Base-by-base conservation (phyloP, 2,888 invertebrate genomes). In the Calameuta idolon region DNA sequence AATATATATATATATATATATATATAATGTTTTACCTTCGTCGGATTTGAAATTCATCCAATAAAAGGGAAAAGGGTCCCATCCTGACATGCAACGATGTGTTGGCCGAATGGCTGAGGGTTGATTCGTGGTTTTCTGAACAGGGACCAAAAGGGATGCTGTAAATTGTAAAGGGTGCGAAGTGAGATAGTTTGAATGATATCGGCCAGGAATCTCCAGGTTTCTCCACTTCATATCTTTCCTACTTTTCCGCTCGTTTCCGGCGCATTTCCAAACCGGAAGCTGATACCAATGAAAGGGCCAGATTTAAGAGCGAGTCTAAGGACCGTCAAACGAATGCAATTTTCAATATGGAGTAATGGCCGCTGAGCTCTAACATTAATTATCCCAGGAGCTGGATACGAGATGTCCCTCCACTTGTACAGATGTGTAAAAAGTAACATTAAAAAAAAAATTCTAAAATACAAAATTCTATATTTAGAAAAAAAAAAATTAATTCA, bases 261-360 rank as follows among this genome's bases (percentile, higher is more conserved):
- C 23, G 55, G 55, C 9, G 55, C 9, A 55, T 55, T 23, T 55
- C 1, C 5, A 55, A 55, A 55, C 55, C 55, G 55, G 55, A 23
- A 55, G 55, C 23, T 55, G 55, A 3, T 23, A 55, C 23, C 55
- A 81, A 84, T 81, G 83, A 81, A 81, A 77, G 80, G 69, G 80
- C 80, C 76, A 81, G 82, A 84, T 85, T 87, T 87, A 12, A 12
- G 85, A 85, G 81, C 75, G 76, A 76, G 76, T 77, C 83, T 82
- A 83, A 82, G 74, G 75, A 73, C 76, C 75, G 77, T 77, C 75
- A 79, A 87, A 85, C 81, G 84, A 86, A 86, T 83, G 85, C 84
- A 87, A 86, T 87, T 87, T 85, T 81, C 80, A 79, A 82, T 83
- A 80, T 81, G 80, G 76, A 77, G 75, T 74, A 80, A 55, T 9